These are phyloP conservation scores for zebrafish (Danio rerio) DNA, from an alignment of 2,113 vertebrate genomes.

Conservation along the genomic window DNA sequence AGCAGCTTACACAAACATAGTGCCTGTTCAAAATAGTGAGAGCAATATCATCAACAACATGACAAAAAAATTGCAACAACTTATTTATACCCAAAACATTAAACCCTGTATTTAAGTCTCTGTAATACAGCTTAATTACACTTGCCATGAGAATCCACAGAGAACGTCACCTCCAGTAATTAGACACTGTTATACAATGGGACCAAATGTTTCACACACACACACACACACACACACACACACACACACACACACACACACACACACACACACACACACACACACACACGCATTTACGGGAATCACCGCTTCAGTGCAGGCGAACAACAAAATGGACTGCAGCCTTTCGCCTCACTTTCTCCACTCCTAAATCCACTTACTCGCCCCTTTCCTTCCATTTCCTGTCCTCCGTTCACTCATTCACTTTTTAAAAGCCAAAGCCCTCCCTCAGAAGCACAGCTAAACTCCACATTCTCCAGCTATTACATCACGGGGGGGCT, in stretches of 20 bases:
- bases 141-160: slow-evolving; percentile 18
- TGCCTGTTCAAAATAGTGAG: not conserved
- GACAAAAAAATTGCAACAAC: not conserved
- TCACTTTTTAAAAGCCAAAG: slow-evolving; percentile 25
- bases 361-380: slow-evolving; percentile 26
- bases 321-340: slow-evolving; percentile 35
- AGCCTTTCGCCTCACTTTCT: slow-evolving; percentile 9
- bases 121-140: slow-evolving; percentile 18
- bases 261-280: slow-evolving; percentile 28
- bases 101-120: slow-evolving; percentile 10
- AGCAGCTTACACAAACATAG: too few relatives aligned
- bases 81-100: not conserved
- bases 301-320: slow-evolving; percentile 38
- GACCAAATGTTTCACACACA: slow-evolving; percentile 12
- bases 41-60: not conserved
- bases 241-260: slow-evolving; percentile 10
- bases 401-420: not conserved
- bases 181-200: slow-evolving; percentile 4
- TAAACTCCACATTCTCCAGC: slow-evolving; percentile 38
- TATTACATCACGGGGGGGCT: slow-evolving; percentile 27
- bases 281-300: slow-evolving; percentile 21
- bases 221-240: slow-evolving; percentile 16
- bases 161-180: slow-evolving; percentile 42
- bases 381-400: slow-evolving; percentile 18
- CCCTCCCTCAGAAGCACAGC: slow-evolving; percentile 1